A percentile compares a stretch with the other conserved stretches of the same genome.
These are phyloP conservation scores for Melitaea athalia DNA, from an alignment of 2,888 invertebrate species.

Conservation along the genomic window DNA sequence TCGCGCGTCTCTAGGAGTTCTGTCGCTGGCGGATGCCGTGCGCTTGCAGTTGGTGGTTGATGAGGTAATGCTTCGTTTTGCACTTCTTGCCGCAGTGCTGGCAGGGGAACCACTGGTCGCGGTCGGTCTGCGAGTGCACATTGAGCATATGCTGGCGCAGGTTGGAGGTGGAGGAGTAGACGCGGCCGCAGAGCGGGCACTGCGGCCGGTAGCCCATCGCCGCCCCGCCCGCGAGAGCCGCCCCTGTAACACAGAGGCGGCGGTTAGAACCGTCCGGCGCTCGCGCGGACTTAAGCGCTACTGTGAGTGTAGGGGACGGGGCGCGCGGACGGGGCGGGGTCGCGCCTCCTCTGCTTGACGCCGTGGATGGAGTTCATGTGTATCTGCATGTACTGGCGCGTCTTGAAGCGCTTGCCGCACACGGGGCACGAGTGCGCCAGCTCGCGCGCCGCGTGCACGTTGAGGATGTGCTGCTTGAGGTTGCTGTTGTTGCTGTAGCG, in stretches of 20 bases:
- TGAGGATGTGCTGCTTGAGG: slow-evolving; percentile 86
- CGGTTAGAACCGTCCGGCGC: slow-evolving; percentile 67
- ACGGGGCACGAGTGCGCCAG: slow-evolving; percentile 84
- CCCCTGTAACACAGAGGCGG: slow-evolving; percentile 86
- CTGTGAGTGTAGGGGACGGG: slow-evolving; percentile 64
- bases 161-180: slow-evolving; percentile 88
- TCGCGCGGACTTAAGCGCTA: slow-evolving; percentile 67
- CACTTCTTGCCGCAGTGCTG: slow-evolving; percentile 88
- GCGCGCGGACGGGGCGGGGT: slow-evolving; percentile 63
- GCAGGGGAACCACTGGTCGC: slow-evolving; percentile 88
- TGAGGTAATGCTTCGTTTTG: slow-evolving; percentile 89
- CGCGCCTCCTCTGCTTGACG: slow-evolving; percentile 82
- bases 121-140: slow-evolving; percentile 87
- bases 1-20: slow-evolving; percentile 76
- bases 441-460: slow-evolving; percentile 84
- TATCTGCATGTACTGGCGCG: slow-evolving; percentile 87
- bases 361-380: slow-evolving; percentile 86
- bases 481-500: slow-evolving; percentile 86
- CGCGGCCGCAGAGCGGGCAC: slow-evolving; percentile 87
- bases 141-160: slow-evolving; percentile 89
- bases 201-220: slow-evolving; percentile 83
- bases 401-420: slow-evolving; percentile 86
- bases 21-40: slow-evolving; percentile 88
- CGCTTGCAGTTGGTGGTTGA: slow-evolving; percentile 89
- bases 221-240: slow-evolving; percentile 83